phyloP scores from a whole-genome alignment of 2,113 vertebrate genomes.

The Lophius piscatorius region DNA sequence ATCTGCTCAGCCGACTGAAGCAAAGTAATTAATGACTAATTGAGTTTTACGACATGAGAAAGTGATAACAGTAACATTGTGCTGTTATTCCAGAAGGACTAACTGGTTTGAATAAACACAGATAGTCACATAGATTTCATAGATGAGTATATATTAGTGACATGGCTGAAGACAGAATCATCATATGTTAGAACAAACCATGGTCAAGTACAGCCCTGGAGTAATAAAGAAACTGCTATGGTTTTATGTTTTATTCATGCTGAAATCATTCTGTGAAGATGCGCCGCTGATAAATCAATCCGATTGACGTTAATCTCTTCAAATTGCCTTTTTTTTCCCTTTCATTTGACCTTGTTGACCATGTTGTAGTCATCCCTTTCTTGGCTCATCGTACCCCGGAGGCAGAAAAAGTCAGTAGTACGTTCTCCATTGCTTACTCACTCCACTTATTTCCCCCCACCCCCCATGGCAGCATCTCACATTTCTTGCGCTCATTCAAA shows the following conservation, averaged over 20 bases:
- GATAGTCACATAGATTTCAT: no score
- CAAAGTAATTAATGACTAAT: conserved; percentile 55
- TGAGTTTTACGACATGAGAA: conserved; percentile 38
- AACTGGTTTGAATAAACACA: no score
- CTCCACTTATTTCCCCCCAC: background rate
- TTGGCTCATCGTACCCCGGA: background rate
- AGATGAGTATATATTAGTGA: no score
- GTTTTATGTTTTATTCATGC: background rate
- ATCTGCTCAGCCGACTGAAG: conserved; percentile 48
- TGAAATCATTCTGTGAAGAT: background rate
- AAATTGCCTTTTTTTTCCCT: conserved; percentile 18
- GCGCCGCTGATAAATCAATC: conserved; percentile 5
- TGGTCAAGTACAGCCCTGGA: background rate
- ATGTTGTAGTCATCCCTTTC: conserved; percentile 6
- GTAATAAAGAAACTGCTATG: background rate
- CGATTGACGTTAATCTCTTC: conserved; percentile 14
- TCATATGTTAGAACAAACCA: background rate
- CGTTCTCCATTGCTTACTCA: background rate
- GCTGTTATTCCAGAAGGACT: no score
- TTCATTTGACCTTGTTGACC: conserved; percentile 22
- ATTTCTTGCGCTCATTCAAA: background rate
- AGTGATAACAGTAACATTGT: conserved; percentile 48
- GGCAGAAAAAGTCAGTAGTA: conserved; percentile 13
- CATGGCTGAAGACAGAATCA: no score
- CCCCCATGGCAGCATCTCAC: background rate